phyloP scores from a whole-genome alignment of 2,888 invertebrate genomes.

The Diadegma fenestrale region DNA sequence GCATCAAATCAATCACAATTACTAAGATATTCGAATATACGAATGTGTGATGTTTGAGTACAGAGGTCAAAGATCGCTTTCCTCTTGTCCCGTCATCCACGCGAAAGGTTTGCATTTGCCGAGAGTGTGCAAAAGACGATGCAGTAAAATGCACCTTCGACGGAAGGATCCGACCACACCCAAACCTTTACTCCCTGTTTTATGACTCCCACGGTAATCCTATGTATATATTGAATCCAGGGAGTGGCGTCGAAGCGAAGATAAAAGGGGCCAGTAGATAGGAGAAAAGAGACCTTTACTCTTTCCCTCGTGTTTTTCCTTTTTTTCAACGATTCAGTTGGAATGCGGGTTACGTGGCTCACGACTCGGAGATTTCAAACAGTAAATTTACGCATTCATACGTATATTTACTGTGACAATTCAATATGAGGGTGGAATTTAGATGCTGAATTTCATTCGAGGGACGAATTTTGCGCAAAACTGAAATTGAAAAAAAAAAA shows the following conservation, averaged over 20 bases:
- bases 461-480: too few species aligned
- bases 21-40: too few species aligned
- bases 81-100: conserved; percentile 26
- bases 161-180: conserved; percentile 50
- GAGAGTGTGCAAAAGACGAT: conserved; percentile 43
- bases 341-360: conserved; percentile 49
- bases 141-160: conserved; percentile 45
- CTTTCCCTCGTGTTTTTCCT: conserved; percentile 6
- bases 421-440: neutral
- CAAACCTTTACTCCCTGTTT: conserved; percentile 51
- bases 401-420: neutral
- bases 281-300: neutral
- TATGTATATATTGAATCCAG: conserved; percentile 23
- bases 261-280: conserved; percentile 24
- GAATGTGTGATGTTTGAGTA: neutral
- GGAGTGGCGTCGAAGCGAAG: conserved; percentile 38
- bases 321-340: conserved; percentile 38
- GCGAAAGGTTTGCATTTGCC: conserved; percentile 29
- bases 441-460: neutral
- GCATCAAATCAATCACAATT: neutral
- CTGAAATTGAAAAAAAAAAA: too few species aligned
- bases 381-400: neutral
- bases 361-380: neutral
- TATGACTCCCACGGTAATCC: conserved; percentile 22
- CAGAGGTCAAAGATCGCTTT: conserved; percentile 36